Evolutionary conservation across 2,797 vertebrate genomes (phyloP), one percentile per base, ranked within the genome.

Genomic region (Heterohyrax brucei): DNA sequence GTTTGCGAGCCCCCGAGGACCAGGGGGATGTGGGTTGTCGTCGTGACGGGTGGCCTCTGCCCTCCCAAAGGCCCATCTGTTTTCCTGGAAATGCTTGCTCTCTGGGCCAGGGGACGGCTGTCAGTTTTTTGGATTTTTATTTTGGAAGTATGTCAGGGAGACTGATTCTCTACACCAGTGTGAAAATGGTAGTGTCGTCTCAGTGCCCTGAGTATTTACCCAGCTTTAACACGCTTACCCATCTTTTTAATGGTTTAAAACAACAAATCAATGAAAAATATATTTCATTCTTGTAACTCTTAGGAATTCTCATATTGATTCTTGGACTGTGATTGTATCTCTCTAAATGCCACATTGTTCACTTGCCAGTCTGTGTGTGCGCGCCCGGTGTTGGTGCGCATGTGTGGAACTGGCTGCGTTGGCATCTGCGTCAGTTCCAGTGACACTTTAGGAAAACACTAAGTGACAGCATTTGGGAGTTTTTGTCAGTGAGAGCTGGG

Each of bases 181-280:
- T 78, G 81, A 61, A 46, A 84, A 85, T 44, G 68, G 89, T 13
- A 16, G 95, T 83, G 46, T 24, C 50, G 61, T 19, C 26, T 94
- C 94, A 59, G 80, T 93, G 94, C 79, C 89, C 87, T 53, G 0
- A 26, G 81, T 97, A 72, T 95, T 96, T 97, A 95, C 94, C 92
- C 92, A 87, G 92, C 95, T 93, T 79, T 83, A 92, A 75, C 96
- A 93, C 13, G 86, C 93, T 93, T 79, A 95, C 90, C 95, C 91
- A 19, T 97, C 98, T 98, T 97, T 92, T 96, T 98, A 97, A 98
- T 98, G 78, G 97, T 76, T 97, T 98, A 96, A 98, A 98, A 97
- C 98, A 98, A 98, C 97, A 97, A 98, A 98, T 98, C 98, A 93
- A 98, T 98, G 97, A 80, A 94, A 96, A 96, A 94, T 98, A 97